These are phyloP conservation scores for Balaeniceps rex DNA, from an alignment of 2,113 vertebrate species.

Conservation along the genomic window DNA sequence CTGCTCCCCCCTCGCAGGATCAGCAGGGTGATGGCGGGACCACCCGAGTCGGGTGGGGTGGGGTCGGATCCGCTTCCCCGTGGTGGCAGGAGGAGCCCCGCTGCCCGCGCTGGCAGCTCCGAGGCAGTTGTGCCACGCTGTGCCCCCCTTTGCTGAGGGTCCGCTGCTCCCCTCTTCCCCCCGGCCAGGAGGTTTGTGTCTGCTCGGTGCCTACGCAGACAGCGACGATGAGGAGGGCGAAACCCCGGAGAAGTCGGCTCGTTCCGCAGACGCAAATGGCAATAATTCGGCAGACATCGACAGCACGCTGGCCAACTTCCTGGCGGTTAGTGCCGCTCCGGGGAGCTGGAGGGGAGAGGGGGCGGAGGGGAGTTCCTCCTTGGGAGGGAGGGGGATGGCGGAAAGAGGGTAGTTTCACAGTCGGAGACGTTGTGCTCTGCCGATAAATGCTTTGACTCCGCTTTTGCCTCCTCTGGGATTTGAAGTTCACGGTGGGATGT, in stretches of 20 bases:
- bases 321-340: constrained; percentile 79
- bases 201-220: constrained; percentile 95
- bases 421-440: fast-evolving
- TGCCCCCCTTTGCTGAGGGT: background rate
- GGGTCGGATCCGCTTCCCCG: background rate
- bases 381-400: fast-evolving
- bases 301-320: constrained; percentile 94
- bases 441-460: fast-evolving
- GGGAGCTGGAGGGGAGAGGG: too few relatives aligned
- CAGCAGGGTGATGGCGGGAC: fast-evolving
- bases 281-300: constrained; percentile 87
- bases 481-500: fast-evolving
- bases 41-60: fast-evolving
- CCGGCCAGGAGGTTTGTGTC: constrained; percentile 85
- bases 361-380: too few relatives aligned
- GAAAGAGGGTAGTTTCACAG: fast-evolving
- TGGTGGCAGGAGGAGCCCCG: background rate
- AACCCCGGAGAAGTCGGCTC: constrained; percentile 36
- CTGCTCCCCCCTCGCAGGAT: background rate
- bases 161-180: background rate
- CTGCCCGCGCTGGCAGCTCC: background rate
- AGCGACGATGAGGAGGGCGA: constrained; percentile 90
- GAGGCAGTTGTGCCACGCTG: too few relatives aligned
- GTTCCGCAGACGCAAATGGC: constrained; percentile 68
- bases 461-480: background rate